Conservation (phyloP, 2,888 invertebrate species). For the Sarcophaga subvicina region DNA sequence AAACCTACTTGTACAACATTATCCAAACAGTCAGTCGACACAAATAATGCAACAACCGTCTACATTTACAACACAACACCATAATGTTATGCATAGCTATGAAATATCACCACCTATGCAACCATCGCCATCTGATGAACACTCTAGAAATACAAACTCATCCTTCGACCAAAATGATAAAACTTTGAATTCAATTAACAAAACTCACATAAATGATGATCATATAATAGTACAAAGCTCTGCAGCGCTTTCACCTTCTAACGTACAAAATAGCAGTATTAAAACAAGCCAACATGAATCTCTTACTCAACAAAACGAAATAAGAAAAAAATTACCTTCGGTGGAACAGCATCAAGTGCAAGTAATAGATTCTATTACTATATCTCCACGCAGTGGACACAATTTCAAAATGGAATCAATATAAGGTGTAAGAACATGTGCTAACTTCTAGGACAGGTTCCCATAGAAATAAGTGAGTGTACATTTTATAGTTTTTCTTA, state of each 20-base stretch:
- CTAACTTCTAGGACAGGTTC: slow-evolving; percentile 8
- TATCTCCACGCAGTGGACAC: slow-evolving; percentile 79
- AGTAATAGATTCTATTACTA: slow-evolving; percentile 80
- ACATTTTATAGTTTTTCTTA: no score
- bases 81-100: slow-evolving; percentile 74
- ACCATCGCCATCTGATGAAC: slow-evolving; percentile 50
- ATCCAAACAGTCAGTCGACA: slow-evolving; percentile 61
- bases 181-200: slow-evolving; percentile 71
- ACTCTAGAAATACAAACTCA: slow-evolving; percentile 42
- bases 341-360: slow-evolving; percentile 74
- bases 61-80: slow-evolving; percentile 63
- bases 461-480: not conserved
- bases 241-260: slow-evolving; percentile 70
- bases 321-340: slow-evolving; percentile 58
- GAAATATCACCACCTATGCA: slow-evolving; percentile 56
- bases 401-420: slow-evolving; percentile 81
- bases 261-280: slow-evolving; percentile 66
- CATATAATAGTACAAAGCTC: slow-evolving; percentile 69
- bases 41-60: slow-evolving; percentile 70
- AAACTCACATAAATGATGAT: slow-evolving; percentile 58
- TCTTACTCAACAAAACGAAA: slow-evolving; percentile 46
- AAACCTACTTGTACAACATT: slow-evolving; percentile 77
- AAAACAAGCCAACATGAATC: slow-evolving; percentile 23
- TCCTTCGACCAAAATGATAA: slow-evolving; percentile 60
- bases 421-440: slow-evolving; percentile 71